Evolutionary conservation across 2,888 invertebrate species (phyloP), one percentile per base, ranked within the genome.

Genomic region (Pseudolycoriella hygida): DNA sequence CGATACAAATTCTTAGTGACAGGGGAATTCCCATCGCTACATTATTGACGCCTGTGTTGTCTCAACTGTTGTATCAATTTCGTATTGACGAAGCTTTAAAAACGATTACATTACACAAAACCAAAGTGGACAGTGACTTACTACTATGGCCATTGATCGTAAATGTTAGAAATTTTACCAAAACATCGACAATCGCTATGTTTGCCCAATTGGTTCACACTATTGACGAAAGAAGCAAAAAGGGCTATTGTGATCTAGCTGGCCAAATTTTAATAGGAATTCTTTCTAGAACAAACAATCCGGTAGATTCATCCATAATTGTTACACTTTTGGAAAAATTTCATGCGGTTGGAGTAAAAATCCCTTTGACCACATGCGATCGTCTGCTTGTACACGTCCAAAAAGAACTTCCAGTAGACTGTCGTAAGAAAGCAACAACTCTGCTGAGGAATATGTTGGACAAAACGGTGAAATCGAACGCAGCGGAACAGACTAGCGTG

Each of bases 161-260:
- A 31, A 62, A 71, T 2, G 74, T 71, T 48, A 53, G 54, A 1
- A 54, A 56, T 34, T 50, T 54, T 2, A 56, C 18, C n/a, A 18
- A n/a, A n/a, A 3, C 2, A 14, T 11, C n/a, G 17, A 19, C 10
- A 4, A 20, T 15, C 5, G 12, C n/a, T 37, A 15, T 37, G 37
- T 15, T 6, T 3, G 57, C 66, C n/a, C 63, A 61, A 0, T 14
- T 34, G 15, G 15, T 34, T 34, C 12, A 71, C 70, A 1, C 63
- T 64, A 42, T 56, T 72, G 8, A 54, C 76, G 8, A 68, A 71
- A 50, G 69, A 69, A 20, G 57, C 74, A 30, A 54, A 59, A 1
- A 56, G 56, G 1, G 68, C 2, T 64, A 64, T 18, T 67, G 68
- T 34, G 74, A 76, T 53, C 71, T 74, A 62, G 59, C 71, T 0